Base-by-base conservation (phyloP, 2,113 vertebrate species). In the Rhinolophus ferrumequinum region DNA sequence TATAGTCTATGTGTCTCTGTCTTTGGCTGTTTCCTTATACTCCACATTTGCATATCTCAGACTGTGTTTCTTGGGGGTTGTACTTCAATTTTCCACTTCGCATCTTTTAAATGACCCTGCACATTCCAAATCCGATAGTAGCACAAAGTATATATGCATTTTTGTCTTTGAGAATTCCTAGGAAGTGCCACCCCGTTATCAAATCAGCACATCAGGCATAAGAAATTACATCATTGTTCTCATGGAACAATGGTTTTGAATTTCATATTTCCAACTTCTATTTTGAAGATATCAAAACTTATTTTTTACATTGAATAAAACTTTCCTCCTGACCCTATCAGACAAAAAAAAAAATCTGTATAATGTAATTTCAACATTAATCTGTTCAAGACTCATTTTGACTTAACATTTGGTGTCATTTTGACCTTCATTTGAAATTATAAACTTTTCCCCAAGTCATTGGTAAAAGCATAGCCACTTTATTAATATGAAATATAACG, bases 121-220 rank as follows among this genome's bases (percentile, higher is more conserved):
- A 52, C 21, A 70, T 44, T 5, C 60, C 5, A 16, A 9, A 41
- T 54, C 28, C 22, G 6, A 62, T 21, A 2, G 15, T 79, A 75
- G 8, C n/a, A 72, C 24, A 41, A 16, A 44, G 7, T n/a, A 1
- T 2, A 24, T 75, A 5, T 22, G 2, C 1, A 14, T 5, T 60
- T 80, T 67, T 93, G 58, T 47, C 47, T 62, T 47, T 79, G 19
- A 56, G 22, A 94, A 28, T 72, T 13, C 70, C 54, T 54, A 79
- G 58, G n/a, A 75, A 33, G 47, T 47, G 3, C 4, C 4, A 88
- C 3, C 5, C 4, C 1, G 18, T 67, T 60, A 67, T 47, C 3
- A 52, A 13, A 44, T 56, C 30, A 72, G 18, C 13, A 22, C 12
- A 28, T 12, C 13, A 80, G 2, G 9, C 28, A 64, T 89, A 89